Conservation (phyloP, 2,888 invertebrate species). For the Xanthia icteritia region DNA sequence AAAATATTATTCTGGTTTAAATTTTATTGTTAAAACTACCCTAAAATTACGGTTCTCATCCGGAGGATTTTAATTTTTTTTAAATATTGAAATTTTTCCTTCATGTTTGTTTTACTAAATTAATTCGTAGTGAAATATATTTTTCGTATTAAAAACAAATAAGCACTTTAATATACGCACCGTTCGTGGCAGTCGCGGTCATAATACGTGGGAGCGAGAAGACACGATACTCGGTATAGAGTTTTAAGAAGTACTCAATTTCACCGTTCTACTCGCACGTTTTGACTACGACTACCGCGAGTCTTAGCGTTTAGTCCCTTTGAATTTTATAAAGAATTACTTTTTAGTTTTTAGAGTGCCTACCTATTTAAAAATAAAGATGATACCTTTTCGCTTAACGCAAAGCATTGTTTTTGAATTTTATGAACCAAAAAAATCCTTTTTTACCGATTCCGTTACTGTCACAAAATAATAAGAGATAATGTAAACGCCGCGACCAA, state of each 20-base stretch:
- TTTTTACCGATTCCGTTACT: background rate
- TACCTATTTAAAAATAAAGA: background rate
- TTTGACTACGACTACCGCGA: background rate
- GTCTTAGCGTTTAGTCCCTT: background rate
- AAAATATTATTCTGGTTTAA: slow-evolving; percentile 22
- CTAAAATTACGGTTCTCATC: slow-evolving; percentile 21
- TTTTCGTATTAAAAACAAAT: background rate
- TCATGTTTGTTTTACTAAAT: slow-evolving; percentile 8
- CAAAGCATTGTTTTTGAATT: background rate
- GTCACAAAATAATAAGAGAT: slow-evolving; percentile 11
- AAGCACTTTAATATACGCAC: background rate
- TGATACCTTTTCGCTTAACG: background rate
- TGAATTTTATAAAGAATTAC: slow-evolving; percentile 1
- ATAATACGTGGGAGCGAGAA: slow-evolving; percentile 6
- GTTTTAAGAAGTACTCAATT: background rate
- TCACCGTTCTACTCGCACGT: background rate
- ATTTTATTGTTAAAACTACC: slow-evolving; percentile 19
- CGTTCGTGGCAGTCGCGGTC: background rate
- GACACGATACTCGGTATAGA: background rate
- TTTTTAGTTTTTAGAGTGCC: slow-evolving; percentile 6
- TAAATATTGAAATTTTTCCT: background rate
- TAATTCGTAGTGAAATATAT: slow-evolving; percentile 16
- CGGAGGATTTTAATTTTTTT: background rate
- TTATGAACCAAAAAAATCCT: background rate
- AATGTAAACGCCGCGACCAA: background rate